phyloP scores from a whole-genome alignment of 2,113 vertebrate genomes.

The Sapayoa aenigma region DNA sequence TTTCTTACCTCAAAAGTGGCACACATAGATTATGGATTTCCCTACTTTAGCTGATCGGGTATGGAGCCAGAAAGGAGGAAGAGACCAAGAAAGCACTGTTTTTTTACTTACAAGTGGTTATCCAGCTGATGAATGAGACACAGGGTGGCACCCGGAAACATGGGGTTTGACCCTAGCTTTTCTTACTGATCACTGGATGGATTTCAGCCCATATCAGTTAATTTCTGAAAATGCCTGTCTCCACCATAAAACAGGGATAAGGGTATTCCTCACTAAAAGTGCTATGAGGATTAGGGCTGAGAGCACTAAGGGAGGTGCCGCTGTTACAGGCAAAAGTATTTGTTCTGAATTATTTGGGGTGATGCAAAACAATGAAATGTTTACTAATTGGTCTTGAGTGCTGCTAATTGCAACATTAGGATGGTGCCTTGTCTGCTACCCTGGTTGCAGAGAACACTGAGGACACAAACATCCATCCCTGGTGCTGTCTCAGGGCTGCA shows the following conservation, averaged over 20 bases:
- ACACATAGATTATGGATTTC: neutral
- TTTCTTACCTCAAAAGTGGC: neutral
- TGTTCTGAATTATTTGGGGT: neutral
- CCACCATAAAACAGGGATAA: neutral
- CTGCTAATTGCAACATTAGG: neutral
- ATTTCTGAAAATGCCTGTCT: neutral
- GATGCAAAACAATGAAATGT: neutral
- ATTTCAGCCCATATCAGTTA: neutral
- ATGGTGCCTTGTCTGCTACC: neutral
- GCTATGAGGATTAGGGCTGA: neutral
- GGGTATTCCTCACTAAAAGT: neutral
- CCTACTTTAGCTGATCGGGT: neutral
- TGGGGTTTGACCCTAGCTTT: neutral
- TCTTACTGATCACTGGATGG: neutral
- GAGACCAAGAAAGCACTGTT: fast-evolving
- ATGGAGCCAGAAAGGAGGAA: neutral
- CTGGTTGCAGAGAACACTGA: neutral
- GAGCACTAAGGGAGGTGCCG: neutral
- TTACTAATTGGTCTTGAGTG: neutral
- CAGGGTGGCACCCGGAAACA: neutral
- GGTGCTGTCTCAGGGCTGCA: neutral
- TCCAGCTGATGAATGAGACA: neutral
- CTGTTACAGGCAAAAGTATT: neutral
- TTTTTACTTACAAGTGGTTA: neutral
- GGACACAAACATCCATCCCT: neutral